Base-by-base conservation (phyloP, 2,888 invertebrate species). In the Cataglyphis livida region DNA sequence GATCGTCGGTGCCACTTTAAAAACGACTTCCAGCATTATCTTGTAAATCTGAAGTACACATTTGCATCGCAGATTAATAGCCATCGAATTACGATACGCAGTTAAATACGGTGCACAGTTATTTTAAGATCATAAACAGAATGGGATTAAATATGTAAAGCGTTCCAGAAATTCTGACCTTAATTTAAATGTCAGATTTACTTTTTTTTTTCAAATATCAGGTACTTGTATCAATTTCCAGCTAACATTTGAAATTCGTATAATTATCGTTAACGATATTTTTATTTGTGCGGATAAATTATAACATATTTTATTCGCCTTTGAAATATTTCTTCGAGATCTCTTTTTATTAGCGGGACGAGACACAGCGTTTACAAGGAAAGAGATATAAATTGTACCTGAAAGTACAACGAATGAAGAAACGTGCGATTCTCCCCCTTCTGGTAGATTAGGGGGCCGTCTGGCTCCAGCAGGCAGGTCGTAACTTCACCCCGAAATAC, bases 1-100 rank as follows among this genome's bases (percentile, higher is more conserved):
- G 51, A 97, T 95, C 12, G 96, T 96, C n/a, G 97, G 97, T 21
- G 96, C 95, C 54, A 97, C 95, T 93, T 97, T 97, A 93, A 96
- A 97, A 48, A 96, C 95, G 38, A 96, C 94, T 91, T 97, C 97
- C 83, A 97, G 94, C 76, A 96, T 94, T 75, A 96, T 95, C 90
- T 96, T 96, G 94, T 96, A 97, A 21, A 96, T 94, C 95, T 95
- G 86, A 71, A 79, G 71, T 9, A 59, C 35, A 71, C 9, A 28
- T 25, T 57, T n/a, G 57, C n/a, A 38, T 35, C n/a, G n/a, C 38
- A 28, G 21, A 71, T 21, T 15, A 21, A 21, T 41, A 7, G 15
- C 9, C 18, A 18, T 71, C 32, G 48, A 61, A 59, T 61, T 73
- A 61, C 5, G 73, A 62, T 38, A 21, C 21, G 4, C 32, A 32